Evolutionary conservation across 2,113 vertebrate genomes (phyloP), one percentile per base, ranked within the genome.

Genomic region (Oxygymnocypris stewartii): DNA sequence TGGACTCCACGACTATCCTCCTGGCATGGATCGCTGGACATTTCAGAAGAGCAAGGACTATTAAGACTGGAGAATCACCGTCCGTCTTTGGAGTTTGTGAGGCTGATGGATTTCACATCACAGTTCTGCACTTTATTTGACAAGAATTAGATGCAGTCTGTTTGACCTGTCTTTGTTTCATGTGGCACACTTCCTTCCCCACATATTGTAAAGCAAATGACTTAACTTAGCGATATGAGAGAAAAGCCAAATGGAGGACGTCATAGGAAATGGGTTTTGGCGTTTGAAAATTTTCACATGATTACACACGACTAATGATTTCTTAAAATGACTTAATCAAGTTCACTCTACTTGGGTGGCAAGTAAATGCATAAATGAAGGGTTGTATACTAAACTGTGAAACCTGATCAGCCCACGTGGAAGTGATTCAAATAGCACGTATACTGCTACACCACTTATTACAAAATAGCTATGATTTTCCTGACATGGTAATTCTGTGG

Each of bases 51-150:
- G 49, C 67, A 23, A 35, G 25, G 11, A 2, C 7, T 40, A 44
- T 28, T 35, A 71, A 12, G 18, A 42, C 54, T 7, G 75, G 42
- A 31, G 20, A 57, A 67, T 85, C 57, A 37, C 23, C 71, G 14
- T 54, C 28, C 74, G 69, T 77, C 59, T 31, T 69, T 28, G 77
- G 63, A 79, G 25, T 51, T 79, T 49, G 16, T 79, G 20, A 47
- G 57, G 59, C 80, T 69, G 31, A 6, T 69, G 63, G 80, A 82
- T 23, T 49, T 13, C 16, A 49, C 81, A 35, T 71, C 23, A 23
- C 25, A 31, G 28, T 31, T 31, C 47, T 40, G 16, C 42, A 35
- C 25, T 49, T 49, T 69, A 49, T 31, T 35, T n/a, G 40, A 2
- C 20, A 23, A 73, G 9, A 42, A 12, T 73, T 23, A 6, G 42